A percentile compares a stretch with the other conserved stretches of the same genome.
Conservation (phyloP, 2,113 vertebrate genomes). For the Dasyprocta punctata region DNA sequence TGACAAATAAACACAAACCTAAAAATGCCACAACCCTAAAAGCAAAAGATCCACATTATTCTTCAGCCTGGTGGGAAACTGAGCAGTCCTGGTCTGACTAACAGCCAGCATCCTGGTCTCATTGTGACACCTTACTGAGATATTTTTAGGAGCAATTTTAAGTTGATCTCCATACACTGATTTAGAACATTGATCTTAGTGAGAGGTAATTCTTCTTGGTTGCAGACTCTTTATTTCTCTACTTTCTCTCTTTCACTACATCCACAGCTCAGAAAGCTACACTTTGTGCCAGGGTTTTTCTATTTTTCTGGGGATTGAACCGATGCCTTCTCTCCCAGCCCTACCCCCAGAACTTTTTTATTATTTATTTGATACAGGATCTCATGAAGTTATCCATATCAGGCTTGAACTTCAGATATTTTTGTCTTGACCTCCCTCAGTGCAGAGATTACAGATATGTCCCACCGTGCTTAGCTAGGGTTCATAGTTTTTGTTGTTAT, state of each 20-base stretch:
- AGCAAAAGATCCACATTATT: background rate
- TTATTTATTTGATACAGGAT: background rate
- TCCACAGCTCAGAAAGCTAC: background rate
- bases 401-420: background rate
- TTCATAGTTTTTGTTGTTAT: background rate
- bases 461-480: background rate
- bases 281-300: background rate
- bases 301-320: background rate
- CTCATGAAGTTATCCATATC: background rate
- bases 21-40: background rate
- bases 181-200: background rate
- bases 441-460: background rate
- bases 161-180: background rate
- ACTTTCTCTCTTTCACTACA: background rate
- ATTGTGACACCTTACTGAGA: background rate
- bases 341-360: background rate
- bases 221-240: too few relatives aligned
- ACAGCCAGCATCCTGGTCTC: too few relatives aligned
- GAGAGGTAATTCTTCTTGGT: background rate
- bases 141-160: background rate
- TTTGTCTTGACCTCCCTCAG: background rate
- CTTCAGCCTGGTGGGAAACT: background rate
- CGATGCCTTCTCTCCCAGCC: background rate
- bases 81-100: background rate
- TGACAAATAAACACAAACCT: background rate